Evolutionary conservation across 2,888 invertebrate species (phyloP).

Genomic region (Lymantria monacha): DNA sequence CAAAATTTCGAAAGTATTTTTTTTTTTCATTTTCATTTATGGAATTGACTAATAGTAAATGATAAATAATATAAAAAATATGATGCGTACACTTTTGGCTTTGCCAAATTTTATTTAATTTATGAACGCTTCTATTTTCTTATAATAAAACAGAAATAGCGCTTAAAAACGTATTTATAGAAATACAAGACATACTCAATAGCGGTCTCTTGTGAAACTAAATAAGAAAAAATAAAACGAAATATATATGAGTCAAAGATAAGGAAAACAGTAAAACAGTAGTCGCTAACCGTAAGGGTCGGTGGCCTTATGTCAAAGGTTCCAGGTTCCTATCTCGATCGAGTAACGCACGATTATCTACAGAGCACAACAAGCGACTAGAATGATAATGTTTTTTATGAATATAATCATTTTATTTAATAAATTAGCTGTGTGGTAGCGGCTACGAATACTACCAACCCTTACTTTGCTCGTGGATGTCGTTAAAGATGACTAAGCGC

Average conservation of each 20-base stretch:
- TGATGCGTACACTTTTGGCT: too few relatives aligned
- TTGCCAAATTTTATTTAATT: too few relatives aligned
- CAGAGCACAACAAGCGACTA: conserved; percentile 11
- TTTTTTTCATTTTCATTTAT: too few relatives aligned
- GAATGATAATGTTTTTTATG: conserved; percentile 10
- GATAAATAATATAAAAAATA: too few relatives aligned
- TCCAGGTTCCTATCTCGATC: conserved; percentile 31
- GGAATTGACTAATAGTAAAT: too few relatives aligned
- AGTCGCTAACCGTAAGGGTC: conserved; percentile 14
- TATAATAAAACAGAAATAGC: too few relatives aligned
- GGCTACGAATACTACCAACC: not conserved
- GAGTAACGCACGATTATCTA: conserved; percentile 29
- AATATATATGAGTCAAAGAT: conserved; percentile 25
- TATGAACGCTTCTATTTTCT: too few relatives aligned
- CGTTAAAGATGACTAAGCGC: too few relatives aligned
- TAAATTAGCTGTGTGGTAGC: too few relatives aligned
- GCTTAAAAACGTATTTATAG: too few relatives aligned
- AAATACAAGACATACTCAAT: not conserved
- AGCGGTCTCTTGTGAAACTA: not conserved
- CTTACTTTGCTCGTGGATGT: too few relatives aligned
- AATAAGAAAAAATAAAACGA: not conserved
- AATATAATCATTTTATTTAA: not conserved
- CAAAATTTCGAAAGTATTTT: too few relatives aligned
- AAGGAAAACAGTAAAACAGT: conserved; percentile 28
- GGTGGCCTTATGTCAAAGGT: conserved; percentile 29